Percentiles rank a stretch among this genome's conserved stretches.
Evolutionary conservation across 2,888 invertebrate genomes (phyloP).

Genomic region (Miltochrista miniata): DNA sequence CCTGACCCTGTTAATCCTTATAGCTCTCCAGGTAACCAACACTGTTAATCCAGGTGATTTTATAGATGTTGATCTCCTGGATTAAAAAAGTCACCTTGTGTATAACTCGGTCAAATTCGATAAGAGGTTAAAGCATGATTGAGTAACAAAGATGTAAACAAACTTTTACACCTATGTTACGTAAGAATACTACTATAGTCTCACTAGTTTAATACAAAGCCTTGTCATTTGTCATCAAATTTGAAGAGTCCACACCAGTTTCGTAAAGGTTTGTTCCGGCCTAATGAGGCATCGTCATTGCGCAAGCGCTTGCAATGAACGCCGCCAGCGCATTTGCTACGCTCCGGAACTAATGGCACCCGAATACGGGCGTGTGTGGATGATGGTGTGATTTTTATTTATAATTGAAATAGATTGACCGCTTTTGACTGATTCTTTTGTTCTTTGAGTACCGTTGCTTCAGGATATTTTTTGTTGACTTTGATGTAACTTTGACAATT

Average conservation of each 20-base stretch:
- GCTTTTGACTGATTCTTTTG: constrained; percentile 22
- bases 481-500: not conserved
- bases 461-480: constrained; percentile 10
- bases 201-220: not conserved
- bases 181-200: too few relatives aligned
- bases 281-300: constrained; percentile 73
- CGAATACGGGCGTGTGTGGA: constrained; percentile 65
- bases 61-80: too few relatives aligned
- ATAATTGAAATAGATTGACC: constrained; percentile 36
- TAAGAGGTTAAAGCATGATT: too few relatives aligned
- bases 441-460: constrained; percentile 10
- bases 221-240: not conserved
- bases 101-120: too few relatives aligned
- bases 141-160: too few relatives aligned
- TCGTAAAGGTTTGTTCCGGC: constrained; percentile 66
- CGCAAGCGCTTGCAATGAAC: constrained; percentile 66
- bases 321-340: constrained; percentile 69
- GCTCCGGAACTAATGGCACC: constrained; percentile 74
- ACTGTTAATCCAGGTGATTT: too few relatives aligned
- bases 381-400: constrained; percentile 60
- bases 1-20: too few relatives aligned
- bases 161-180: too few relatives aligned
- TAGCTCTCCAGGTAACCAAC: too few relatives aligned
- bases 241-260: constrained; percentile 33
- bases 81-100: too few relatives aligned